Percentiles rank a stretch among this genome's conserved stretches.
phyloP scores from a whole-genome alignment of 1,140 invertebrate species.

The Myzus persicae region DNA sequence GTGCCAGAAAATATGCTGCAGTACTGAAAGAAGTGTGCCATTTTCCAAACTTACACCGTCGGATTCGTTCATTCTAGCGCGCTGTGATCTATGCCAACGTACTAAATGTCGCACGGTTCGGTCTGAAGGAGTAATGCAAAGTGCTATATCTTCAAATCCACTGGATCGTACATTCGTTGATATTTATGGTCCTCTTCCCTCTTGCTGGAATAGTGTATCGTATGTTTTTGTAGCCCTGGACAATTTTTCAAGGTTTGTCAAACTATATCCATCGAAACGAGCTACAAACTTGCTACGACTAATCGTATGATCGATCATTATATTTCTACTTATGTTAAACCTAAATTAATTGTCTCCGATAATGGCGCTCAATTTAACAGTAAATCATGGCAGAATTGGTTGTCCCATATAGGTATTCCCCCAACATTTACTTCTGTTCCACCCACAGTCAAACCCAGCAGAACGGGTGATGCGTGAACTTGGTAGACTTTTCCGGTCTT shows the following conservation, averaged over 20 bases:
- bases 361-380: not conserved
- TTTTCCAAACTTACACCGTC: not conserved
- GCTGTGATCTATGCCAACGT: not conserved
- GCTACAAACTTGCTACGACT: not conserved
- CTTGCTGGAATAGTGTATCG: not conserved
- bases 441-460: slow-evolving; percentile 7
- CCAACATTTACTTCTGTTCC: not conserved
- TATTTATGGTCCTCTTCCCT: not conserved
- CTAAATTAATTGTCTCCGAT: not conserved
- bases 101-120: not conserved
- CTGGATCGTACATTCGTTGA: not conserved
- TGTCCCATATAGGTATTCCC: not conserved
- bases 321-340: not conserved
- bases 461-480: not conserved
- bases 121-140: not conserved
- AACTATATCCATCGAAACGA: not conserved
- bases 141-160: not conserved
- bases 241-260: not conserved
- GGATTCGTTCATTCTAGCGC: not conserved
- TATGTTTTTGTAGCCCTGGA: not conserved
- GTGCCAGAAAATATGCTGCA: not conserved
- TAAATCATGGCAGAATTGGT: not conserved
- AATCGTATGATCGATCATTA: not conserved
- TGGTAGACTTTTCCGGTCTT: not conserved
- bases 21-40: not conserved